Base-by-base conservation (phyloP, 1,140 invertebrate species). In the Reticulitermes speratus region DNA sequence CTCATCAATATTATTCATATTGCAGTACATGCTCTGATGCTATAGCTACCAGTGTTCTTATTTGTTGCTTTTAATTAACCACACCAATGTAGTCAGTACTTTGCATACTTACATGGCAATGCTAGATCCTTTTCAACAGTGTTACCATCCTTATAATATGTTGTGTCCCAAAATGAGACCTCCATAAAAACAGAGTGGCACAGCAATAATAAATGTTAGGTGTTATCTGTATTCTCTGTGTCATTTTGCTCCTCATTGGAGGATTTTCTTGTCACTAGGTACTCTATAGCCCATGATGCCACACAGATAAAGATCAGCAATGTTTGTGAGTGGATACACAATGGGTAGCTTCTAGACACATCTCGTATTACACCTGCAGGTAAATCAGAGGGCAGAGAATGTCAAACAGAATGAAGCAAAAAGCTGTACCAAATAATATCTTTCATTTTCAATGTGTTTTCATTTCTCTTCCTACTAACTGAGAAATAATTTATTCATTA, bases 281-380 rank as follows among this genome's bases (percentile, higher is more conserved):
- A 86, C 45, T 87, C 87, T 44, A 87, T 83, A 23, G 69, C n/a
- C 87, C 87, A 87, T 23, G 86, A 44, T 32, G 85, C 38, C 3
- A 69, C 21, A 45, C 87, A 87, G 3, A 84, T 23, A 30, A 86
- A 81, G 5, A 87, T 82, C 23, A 86, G 44, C n/a, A 83, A 69
- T 21, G 87, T 86, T 30, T 86, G 86, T 6, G 84, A 59, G 48
- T 87, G 87, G 19, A 87, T 87, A 84, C 87, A 87, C 14, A 86
- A 25, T 23, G 86, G 55, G 65, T 86, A 87, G 69, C 87, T 87
- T 44, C 52, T 84, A 5, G 86, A 87, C 11, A 65, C 65, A 75
- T 87, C 87, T 32, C 87, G 69, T 44, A 87, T 75, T 52, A 87
- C 59, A 52, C 87, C 87, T 87, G 82, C 14, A 86, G 55, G n/a